A percentile compares a stretch with the other conserved stretches of the same genome.
Conservation (phyloP, 2,113 vertebrate species). For the Chionodraco myersi region DNA sequence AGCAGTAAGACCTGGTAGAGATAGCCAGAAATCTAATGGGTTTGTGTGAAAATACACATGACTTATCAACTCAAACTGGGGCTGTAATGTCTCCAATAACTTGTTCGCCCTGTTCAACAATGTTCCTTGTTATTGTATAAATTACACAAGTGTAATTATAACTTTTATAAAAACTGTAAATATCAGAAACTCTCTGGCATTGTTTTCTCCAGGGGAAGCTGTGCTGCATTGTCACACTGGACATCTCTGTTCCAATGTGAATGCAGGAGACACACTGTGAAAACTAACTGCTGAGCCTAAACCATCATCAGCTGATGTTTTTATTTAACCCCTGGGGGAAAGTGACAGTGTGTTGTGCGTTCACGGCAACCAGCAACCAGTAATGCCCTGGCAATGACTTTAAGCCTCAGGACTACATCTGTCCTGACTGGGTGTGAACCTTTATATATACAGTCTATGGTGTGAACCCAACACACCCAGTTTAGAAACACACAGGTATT, state of each 20-base stretch:
- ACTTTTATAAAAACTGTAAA: not conserved
- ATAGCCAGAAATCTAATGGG: not conserved
- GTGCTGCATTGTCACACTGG: not conserved
- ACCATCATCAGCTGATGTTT: not conserved
- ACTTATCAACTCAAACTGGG: not conserved
- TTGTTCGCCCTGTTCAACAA: not conserved
- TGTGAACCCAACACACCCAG: constrained; percentile 51
- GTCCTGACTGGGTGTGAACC: constrained; percentile 41
- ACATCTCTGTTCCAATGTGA: not conserved
- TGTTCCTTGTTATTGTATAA: not conserved
- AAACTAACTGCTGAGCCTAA: constrained; percentile 15
- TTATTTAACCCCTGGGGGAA: constrained; percentile 5
- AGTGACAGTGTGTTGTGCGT: not conserved
- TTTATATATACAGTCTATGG: not conserved
- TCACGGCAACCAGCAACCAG: constrained; percentile 37
- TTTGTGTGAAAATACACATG: not conserved
- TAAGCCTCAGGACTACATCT: constrained; percentile 17
- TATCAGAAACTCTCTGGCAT: not conserved
- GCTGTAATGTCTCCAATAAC: not conserved
- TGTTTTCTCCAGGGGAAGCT: not conserved
- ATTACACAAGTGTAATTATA: not conserved
- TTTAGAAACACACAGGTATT: not conserved
- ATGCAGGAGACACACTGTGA: not conserved
- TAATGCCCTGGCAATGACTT: constrained; percentile 47
- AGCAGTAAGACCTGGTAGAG: constrained; percentile 1